Conservation (phyloP, 1,140 invertebrate genomes). For the Colletes gigas region DNA sequence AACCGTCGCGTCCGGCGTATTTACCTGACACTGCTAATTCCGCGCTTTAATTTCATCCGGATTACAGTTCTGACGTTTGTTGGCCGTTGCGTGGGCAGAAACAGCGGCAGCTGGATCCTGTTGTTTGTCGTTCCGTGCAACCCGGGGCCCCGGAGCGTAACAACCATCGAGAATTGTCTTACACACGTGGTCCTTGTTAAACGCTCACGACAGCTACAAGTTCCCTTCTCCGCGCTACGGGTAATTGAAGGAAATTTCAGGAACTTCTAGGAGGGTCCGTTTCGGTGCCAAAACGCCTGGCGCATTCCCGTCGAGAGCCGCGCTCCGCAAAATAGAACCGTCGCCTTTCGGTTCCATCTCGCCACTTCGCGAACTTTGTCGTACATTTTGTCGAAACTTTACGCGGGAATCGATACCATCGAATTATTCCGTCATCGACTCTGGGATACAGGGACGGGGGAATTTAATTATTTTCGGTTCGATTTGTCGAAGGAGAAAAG, state of each 20-base stretch:
- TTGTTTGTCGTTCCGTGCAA: constrained; percentile 52
- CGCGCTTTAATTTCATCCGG: constrained; percentile 51
- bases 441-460: no score
- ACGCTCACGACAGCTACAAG: constrained; percentile 43
- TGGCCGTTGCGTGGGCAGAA: constrained; percentile 40
- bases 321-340: background rate
- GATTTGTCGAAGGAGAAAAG: constrained; percentile 14
- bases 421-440: no score
- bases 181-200: constrained; percentile 51
- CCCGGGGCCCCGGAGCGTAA: constrained; percentile 18
- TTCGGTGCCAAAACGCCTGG: background rate
- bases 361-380: no score
- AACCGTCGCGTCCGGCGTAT: background rate
- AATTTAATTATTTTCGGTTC: no score
- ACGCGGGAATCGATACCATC: no score
- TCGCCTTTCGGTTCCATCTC: background rate
- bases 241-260: constrained; percentile 42
- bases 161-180: constrained; percentile 49
- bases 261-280: constrained; percentile 1
- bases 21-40: constrained; percentile 34
- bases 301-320: background rate
- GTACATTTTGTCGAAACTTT: no score
- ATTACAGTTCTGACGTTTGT: constrained; percentile 36
- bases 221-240: background rate
- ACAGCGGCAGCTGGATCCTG: constrained; percentile 54